Conservation (phyloP, 1,140 invertebrate genomes). For the Cydia fagiglandana region DNA sequence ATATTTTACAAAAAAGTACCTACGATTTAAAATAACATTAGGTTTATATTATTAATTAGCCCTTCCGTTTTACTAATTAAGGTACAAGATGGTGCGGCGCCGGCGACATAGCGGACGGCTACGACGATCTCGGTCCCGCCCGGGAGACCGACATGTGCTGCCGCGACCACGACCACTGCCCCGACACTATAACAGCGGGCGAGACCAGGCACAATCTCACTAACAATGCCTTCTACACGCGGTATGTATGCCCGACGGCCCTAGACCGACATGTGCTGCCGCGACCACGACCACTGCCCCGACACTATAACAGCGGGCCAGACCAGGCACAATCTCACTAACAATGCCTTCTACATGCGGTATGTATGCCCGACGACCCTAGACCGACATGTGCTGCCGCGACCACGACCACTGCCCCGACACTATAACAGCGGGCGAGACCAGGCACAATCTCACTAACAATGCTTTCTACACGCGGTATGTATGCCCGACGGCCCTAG, state of each 20-base stretch:
- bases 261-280: slow-evolving; percentile 43
- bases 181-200: slow-evolving; percentile 81
- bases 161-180: slow-evolving; percentile 87
- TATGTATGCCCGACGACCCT: slow-evolving; percentile 41
- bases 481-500: slow-evolving; percentile 30
- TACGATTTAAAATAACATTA: no score
- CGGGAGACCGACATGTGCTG: slow-evolving; percentile 87
- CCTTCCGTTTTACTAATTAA: slow-evolving; percentile 46
- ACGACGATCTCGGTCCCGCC: slow-evolving; percentile 84
- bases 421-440: neutral
- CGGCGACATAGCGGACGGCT: slow-evolving; percentile 84
- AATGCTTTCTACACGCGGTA: slow-evolving; percentile 58
- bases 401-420: neutral
- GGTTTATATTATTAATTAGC: no score
- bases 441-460: neutral
- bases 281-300: neutral
- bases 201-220: slow-evolving; percentile 81
- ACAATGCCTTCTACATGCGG: slow-evolving; percentile 50
- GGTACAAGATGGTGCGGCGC: slow-evolving; percentile 86
- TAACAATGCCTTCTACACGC: slow-evolving; percentile 82
- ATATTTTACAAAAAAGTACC: no score
- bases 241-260: slow-evolving; percentile 53
- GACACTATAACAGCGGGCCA: neutral
- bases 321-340: neutral
- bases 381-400: neutral